Conservation (phyloP, 2,113 vertebrate species). For the Burhinus oedicnemus region DNA sequence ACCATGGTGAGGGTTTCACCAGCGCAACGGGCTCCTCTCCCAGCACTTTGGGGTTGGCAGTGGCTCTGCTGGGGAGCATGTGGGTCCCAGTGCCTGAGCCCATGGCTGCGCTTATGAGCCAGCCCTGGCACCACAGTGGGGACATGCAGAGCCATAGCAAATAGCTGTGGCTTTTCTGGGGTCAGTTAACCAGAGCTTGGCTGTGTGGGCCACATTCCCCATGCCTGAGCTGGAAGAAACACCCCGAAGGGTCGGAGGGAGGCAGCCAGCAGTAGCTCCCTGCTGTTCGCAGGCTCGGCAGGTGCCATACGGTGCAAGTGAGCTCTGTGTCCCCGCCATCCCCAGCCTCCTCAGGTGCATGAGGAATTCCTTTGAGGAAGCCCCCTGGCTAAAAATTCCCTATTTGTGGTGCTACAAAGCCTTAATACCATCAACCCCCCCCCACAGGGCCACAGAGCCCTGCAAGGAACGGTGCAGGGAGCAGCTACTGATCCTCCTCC, state of each 20-base stretch:
- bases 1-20: conserved; percentile 86
- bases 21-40: fast-evolving
- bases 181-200: not conserved
- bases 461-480: not conserved
- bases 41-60: fast-evolving
- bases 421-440: not conserved
- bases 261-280: not conserved
- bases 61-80: fast-evolving
- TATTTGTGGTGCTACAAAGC: not conserved
- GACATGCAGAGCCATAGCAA: not conserved
- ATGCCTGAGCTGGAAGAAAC: not conserved
- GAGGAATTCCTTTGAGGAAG: not conserved
- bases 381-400: not conserved
- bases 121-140: fast-evolving
- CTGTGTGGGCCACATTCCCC: not conserved
- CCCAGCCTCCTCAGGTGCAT: not conserved
- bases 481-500: not conserved
- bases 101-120: fast-evolving
- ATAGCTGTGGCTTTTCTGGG: not conserved
- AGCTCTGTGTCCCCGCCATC: not conserved
- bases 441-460: not conserved
- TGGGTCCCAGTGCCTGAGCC: fast-evolving
- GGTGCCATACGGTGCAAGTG: fast-evolving
- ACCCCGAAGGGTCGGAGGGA: fast-evolving
- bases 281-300: fast-evolving